A percentile compares a stretch with the other conserved stretches of the same genome.
Evolutionary conservation across 2,113 vertebrate species (phyloP).

Genomic region (Myrmophylax atrothorax): DNA sequence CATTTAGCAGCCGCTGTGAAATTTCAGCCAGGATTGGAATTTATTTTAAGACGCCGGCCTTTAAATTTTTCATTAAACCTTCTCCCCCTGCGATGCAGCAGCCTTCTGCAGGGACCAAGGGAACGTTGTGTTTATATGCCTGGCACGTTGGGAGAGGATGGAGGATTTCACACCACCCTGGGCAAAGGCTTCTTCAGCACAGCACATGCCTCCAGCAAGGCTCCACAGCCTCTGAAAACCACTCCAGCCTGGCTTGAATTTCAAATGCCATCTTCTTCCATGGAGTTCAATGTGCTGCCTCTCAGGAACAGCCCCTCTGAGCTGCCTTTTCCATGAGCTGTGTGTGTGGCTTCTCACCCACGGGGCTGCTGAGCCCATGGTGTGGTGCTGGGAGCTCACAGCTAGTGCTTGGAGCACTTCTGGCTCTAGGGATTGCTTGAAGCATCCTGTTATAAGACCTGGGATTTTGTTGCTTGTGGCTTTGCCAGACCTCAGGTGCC

Average conservation of each 20-base stretch:
- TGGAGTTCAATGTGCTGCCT: fast-evolving
- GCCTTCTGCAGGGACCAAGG: background rate
- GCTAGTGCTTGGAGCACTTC: background rate
- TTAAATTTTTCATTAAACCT: constrained; percentile 57
- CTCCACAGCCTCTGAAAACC: background rate
- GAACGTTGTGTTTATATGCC: background rate
- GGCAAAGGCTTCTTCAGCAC: background rate
- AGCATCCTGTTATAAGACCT: background rate
- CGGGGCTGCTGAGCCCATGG: background rate
- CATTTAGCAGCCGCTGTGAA: constrained; percentile 27
- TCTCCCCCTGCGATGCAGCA: background rate
- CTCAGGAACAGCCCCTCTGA: background rate
- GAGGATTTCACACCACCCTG: background rate
- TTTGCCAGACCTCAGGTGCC: background rate
- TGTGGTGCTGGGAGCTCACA: background rate
- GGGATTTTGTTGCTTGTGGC: background rate
- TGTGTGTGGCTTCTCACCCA: background rate
- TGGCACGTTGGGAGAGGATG: background rate
- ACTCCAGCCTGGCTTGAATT: background rate
- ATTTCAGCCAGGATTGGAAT: constrained; percentile 52
- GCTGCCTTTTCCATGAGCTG: background rate
- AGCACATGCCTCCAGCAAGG: background rate
- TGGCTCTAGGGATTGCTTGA: background rate
- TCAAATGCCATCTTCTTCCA: fast-evolving
- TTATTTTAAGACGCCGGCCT: constrained; percentile 53